These are phyloP conservation scores for Pygoscelis adeliae DNA, from an alignment of 2,113 vertebrate species.

Conservation along the genomic window DNA sequence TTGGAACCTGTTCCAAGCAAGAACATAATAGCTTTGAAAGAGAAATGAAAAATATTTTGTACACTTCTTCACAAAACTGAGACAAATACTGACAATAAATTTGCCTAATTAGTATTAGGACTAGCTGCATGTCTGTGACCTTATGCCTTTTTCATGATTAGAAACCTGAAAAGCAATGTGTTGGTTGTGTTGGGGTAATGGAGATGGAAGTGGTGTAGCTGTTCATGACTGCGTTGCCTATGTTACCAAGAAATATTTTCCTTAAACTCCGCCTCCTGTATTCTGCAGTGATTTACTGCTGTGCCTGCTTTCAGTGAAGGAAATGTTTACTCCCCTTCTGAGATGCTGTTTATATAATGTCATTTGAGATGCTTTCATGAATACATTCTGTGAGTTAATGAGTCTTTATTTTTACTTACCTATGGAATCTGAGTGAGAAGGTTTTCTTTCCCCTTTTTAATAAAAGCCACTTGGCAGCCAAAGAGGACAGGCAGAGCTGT, in stretches of 20 bases:
- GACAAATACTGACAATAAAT: not conserved
- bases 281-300: not conserved
- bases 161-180: not conserved
- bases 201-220: not conserved
- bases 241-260: not conserved
- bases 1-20: not conserved
- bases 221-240: not conserved
- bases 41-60: slow-evolving; percentile 16
- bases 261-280: not conserved
- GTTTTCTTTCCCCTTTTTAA: not conserved
- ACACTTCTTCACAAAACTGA: not conserved
- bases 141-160: not conserved
- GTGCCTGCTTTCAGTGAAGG: not conserved
- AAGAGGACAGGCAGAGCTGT: not conserved
- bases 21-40: not conserved
- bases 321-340: not conserved
- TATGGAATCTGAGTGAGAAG: not conserved
- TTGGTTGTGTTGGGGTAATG: not conserved
- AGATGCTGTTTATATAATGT: not conserved
- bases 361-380: not conserved
- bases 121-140: not conserved
- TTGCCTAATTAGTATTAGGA: not conserved
- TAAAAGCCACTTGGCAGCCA: not conserved
- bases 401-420: not conserved
- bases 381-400: not conserved